These are phyloP conservation scores for Zaprionus nigranus DNA, from an alignment of 1,140 invertebrate species.

Conservation along the genomic window DNA sequence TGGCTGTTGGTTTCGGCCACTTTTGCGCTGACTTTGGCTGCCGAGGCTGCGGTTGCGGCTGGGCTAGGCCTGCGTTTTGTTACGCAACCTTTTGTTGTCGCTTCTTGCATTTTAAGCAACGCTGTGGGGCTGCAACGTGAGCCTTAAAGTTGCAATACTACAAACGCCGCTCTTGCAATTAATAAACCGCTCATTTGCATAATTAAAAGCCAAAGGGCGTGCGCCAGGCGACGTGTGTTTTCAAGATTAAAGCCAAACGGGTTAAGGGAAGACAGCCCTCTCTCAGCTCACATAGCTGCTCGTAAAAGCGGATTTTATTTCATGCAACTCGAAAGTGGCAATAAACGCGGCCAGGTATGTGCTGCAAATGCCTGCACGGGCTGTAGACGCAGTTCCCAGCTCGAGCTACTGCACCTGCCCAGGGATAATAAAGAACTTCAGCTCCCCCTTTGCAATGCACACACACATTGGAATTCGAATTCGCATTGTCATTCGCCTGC, in stretches of 20 bases:
- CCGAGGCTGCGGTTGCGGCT: constrained; percentile 11
- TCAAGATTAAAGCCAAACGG: constrained; percentile 57
- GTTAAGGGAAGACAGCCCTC: background rate
- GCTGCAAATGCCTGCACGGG: constrained; percentile 59
- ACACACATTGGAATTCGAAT: constrained; percentile 1
- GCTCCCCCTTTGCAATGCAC: background rate
- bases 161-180: constrained; percentile 56
- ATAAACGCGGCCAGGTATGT: constrained; percentile 61
- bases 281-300: constrained; percentile 64
- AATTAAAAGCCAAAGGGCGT: constrained; percentile 65
- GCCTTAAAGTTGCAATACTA: constrained; percentile 41
- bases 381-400: constrained; percentile 8
- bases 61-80: constrained; percentile 38
- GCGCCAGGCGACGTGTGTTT: background rate
- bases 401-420: background rate
- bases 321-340: constrained; percentile 79
- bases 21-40: constrained; percentile 45
- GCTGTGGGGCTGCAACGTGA: constrained; percentile 36
- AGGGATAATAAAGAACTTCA: constrained; percentile 44
- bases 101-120: constrained; percentile 1
- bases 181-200: constrained; percentile 80
- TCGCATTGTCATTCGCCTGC: constrained; percentile 25
- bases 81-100: constrained; percentile 34
- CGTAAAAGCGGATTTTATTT: constrained; percentile 77
- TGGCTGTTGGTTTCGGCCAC: constrained; percentile 38